Evolutionary conservation across 1,140 invertebrate species (phyloP).

Genomic region (Parapsyche elsis): DNA sequence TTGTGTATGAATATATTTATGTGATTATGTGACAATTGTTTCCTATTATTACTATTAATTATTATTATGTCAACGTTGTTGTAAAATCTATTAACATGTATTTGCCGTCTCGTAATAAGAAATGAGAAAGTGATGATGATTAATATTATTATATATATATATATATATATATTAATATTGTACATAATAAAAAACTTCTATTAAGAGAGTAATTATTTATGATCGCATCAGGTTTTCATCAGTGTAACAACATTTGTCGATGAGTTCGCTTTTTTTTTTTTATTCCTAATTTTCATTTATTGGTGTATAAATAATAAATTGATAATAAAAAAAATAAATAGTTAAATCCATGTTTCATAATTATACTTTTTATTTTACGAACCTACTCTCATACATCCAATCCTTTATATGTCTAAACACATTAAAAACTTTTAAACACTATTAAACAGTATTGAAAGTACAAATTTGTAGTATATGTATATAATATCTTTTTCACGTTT

Average conservation of each 20-base stretch:
- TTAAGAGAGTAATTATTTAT: not conserved
- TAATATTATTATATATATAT: not conserved
- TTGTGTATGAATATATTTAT: constrained; percentile 14
- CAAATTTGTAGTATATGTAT: too few species aligned
- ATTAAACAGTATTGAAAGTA: too few species aligned
- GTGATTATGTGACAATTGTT: constrained; percentile 36
- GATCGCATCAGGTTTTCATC: not conserved
- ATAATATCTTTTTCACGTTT: too few species aligned
- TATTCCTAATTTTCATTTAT: constrained; percentile 35
- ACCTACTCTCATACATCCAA: not conserved
- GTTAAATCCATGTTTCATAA: constrained; percentile 36
- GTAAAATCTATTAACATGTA: not conserved
- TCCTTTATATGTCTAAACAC: too few species aligned
- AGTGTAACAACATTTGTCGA: not conserved
- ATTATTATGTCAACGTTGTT: constrained; percentile 19
- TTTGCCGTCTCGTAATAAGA: constrained; percentile 10
- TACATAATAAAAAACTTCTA: too few species aligned
- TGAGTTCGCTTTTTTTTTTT: constrained; percentile 32
- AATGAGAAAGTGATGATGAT: constrained; percentile 1
- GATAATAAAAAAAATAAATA: constrained; percentile 32
- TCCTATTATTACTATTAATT: constrained; percentile 33
- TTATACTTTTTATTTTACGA: not conserved
- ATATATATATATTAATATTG: too few species aligned
- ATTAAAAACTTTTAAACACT: too few species aligned
- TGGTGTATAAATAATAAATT: constrained; percentile 38